Conservation (phyloP, 2,797 vertebrate species). For the Yasuhikotakia modesta region DNA sequence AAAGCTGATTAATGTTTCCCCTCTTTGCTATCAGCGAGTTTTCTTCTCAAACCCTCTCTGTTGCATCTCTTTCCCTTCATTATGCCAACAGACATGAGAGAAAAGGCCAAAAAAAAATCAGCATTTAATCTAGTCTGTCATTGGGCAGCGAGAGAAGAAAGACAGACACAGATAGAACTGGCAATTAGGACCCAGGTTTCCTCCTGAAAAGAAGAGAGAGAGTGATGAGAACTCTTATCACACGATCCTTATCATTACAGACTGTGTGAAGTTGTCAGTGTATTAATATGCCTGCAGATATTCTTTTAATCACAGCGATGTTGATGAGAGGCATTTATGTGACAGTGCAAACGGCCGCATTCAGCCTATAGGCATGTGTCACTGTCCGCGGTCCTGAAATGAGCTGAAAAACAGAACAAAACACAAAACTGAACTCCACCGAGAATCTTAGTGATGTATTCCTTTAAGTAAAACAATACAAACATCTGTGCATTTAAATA, state of each 20-base stretch:
- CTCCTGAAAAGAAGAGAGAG: neutral
- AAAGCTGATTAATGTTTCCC: conserved; percentile 1
- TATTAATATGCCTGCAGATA: conserved; percentile 24
- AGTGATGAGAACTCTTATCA: conserved; percentile 1
- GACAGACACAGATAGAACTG: conserved; percentile 6
- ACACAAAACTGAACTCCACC: too few relatives aligned
- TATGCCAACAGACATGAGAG: conserved; percentile 21
- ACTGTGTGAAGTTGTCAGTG: neutral
- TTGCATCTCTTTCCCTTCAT: conserved; percentile 10
- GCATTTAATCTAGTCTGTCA: conserved; percentile 18
- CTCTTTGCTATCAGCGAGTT: neutral
- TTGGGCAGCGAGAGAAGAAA: conserved; percentile 6
- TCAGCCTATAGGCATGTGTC: neutral
- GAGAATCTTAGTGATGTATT: neutral
- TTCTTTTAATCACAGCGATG: neutral
- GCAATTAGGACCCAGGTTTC: conserved; percentile 24
- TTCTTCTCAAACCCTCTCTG: neutral
- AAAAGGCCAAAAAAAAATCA: neutral
- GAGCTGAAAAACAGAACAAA: neutral
- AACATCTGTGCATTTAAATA: conserved; percentile 16
- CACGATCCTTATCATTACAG: conserved; percentile 10
- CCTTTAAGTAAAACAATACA: neutral
- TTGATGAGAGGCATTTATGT: neutral
- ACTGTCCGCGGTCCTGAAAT: conserved; percentile 19
- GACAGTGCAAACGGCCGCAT: neutral